phyloP scores from a whole-genome alignment of 2,888 invertebrate genomes.

The Phengaris alcon region DNA sequence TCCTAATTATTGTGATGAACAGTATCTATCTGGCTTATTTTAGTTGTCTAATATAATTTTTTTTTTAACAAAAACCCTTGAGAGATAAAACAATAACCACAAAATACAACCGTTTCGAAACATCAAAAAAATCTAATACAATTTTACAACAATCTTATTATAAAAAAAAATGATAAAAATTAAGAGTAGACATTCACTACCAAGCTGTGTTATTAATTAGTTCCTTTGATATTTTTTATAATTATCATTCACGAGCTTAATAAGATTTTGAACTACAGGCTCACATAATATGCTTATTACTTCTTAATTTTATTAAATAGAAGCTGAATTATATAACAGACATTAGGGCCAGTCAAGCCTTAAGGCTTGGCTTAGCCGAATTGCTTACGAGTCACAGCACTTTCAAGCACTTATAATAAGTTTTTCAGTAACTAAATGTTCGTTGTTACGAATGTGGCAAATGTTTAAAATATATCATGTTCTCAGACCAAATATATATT shows the following conservation, averaged over 20 bases:
- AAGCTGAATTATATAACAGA: not conserved
- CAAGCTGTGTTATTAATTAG: not conserved
- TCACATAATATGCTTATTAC: constrained; percentile 11
- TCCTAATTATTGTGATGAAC: constrained; percentile 1
- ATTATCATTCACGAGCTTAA: constrained; percentile 13
- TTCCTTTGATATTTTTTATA: constrained; percentile 14
- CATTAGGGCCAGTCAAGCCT: not conserved
- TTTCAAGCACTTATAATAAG: constrained; percentile 23
- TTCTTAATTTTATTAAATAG: constrained; percentile 1
- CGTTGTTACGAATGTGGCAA: not conserved
- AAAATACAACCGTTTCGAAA: constrained; percentile 10
- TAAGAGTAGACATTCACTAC: not conserved
- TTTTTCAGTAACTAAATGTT: constrained; percentile 23
- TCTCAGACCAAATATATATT: too few relatives aligned
- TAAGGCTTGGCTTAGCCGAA: constrained; percentile 1
- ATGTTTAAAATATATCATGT: not conserved
- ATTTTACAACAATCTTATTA: not conserved
- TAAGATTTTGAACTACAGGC: constrained; percentile 11
- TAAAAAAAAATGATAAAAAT: not conserved
- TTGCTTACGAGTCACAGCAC: constrained; percentile 26
- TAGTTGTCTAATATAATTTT: not conserved
- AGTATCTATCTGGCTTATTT: not conserved
- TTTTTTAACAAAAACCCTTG: not conserved
- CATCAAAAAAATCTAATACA: not conserved
- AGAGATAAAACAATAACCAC: constrained; percentile 11